Percentiles rank a stretch among this genome's conserved stretches.
phyloP scores from a whole-genome alignment of 1,140 invertebrate genomes.

The Procambarus virginalis region DNA sequence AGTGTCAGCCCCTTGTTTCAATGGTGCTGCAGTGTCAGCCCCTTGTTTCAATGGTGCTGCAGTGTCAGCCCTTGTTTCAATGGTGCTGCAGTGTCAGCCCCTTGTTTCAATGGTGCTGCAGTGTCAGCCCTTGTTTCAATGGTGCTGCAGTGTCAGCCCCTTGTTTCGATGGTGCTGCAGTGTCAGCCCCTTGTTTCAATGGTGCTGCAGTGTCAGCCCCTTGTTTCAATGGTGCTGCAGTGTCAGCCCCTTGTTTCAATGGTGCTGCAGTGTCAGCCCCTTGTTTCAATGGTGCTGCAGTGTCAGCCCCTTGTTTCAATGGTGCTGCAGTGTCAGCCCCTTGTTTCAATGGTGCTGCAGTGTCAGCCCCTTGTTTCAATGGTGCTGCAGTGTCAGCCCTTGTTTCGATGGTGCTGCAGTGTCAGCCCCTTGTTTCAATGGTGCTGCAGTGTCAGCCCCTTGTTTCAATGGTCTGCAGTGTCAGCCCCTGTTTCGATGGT shows the following conservation, averaged over 20 bases:
- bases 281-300: background rate
- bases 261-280: background rate
- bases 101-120: background rate
- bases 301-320: background rate
- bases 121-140: background rate
- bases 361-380: background rate
- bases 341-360: background rate
- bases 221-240: background rate
- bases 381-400: background rate
- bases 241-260: background rate
- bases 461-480: background rate
- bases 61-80: background rate
- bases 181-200: background rate
- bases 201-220: background rate
- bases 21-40: background rate
- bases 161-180: background rate
- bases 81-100: background rate
- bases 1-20: background rate
- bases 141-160: background rate
- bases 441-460: background rate
- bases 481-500: background rate
- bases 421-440: background rate
- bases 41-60: background rate
- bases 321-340: too few species aligned
- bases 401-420: background rate